Conservation (phyloP, 2,888 invertebrate genomes). For the Oithona nana region DNA sequence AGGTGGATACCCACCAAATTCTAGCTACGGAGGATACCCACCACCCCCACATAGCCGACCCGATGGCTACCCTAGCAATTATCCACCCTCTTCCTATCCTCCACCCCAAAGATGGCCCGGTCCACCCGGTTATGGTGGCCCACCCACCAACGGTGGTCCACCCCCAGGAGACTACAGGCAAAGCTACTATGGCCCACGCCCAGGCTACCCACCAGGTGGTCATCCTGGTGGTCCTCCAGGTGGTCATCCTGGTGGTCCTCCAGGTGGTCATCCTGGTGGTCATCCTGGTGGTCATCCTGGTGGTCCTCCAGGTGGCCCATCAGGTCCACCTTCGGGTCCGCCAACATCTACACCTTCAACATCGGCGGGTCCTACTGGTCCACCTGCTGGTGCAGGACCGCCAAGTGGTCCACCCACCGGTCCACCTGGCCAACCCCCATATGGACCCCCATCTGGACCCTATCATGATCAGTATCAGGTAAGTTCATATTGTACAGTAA, state of each 20-base stretch:
- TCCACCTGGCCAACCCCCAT: background rate
- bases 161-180: background rate
- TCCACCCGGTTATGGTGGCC: background rate
- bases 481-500: background rate
- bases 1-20: conserved; percentile 6
- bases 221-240: background rate
- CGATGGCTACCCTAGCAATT: conserved; percentile 1
- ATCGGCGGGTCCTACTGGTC: background rate
- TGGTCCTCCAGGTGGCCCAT: background rate
- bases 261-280: background rate
- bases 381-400: no score
- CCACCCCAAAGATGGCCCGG: background rate
- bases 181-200: background rate
- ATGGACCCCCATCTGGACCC: background rate
- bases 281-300: background rate
- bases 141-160: background rate
- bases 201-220: background rate
- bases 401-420: background rate
- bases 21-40: conserved; percentile 20
- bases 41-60: conserved; percentile 28
- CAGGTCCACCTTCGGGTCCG: background rate
- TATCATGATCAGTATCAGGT: conserved; percentile 5
- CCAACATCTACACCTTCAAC: background rate
- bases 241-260: background rate
- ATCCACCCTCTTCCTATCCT: background rate